A percentile compares a stretch with the other conserved stretches of the same genome.
Conservation (phyloP, 2,888 invertebrate genomes). For the Operophtera brumata region DNA sequence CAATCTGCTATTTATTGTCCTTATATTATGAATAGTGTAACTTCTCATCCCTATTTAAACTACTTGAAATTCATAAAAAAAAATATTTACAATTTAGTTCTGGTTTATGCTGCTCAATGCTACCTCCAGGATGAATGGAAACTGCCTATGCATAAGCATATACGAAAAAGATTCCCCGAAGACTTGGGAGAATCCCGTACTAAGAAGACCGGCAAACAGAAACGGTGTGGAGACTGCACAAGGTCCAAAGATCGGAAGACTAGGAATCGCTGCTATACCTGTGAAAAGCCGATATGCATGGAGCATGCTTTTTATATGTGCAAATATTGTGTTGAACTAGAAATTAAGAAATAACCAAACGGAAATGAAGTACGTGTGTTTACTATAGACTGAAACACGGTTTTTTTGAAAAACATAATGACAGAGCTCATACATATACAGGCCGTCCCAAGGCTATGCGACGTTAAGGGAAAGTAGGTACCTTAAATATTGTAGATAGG, state of each 20-base stretch:
- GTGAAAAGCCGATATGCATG: conserved; percentile 8
- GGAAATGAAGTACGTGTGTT: not conserved
- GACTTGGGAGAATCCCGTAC: not conserved
- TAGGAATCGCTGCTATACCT: not conserved
- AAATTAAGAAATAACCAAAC: not conserved
- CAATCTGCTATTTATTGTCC: too few species aligned
- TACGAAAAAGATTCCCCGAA: not conserved
- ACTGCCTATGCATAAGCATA: not conserved
- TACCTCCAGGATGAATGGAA: too few species aligned
- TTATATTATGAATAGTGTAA: too few species aligned
- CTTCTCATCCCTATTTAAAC: too few species aligned
- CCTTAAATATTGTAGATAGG: too few species aligned
- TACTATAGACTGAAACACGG: too few species aligned
- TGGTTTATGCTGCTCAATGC: too few species aligned
- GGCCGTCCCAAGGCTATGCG: too few species aligned
- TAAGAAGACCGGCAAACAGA: conserved; percentile 17
- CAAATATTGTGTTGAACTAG: not conserved
- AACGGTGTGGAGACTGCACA: not conserved
- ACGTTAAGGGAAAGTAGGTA: too few species aligned
- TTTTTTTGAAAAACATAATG: not conserved
- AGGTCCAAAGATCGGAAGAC: conserved; percentile 10
- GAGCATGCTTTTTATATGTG: conserved; percentile 9
- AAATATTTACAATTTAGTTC: not conserved
- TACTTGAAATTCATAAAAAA: not conserved
- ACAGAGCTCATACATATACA: not conserved